Base-by-base conservation (phyloP, 2,888 invertebrate species). In the Pristionchus maxplancki region DNA sequence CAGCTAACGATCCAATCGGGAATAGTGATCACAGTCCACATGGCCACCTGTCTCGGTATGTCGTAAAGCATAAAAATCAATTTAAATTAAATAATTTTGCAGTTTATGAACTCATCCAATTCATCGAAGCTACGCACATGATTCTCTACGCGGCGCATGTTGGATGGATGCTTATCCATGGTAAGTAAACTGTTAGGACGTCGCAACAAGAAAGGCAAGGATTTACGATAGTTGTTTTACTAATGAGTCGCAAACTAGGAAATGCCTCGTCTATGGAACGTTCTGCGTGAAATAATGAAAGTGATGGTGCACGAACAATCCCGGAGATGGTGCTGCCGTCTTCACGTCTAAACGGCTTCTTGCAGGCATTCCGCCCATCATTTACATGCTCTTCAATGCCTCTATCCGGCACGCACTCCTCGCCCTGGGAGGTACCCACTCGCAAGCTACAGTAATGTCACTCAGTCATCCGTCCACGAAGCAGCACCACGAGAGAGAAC, bases 341-440 rank as follows among this genome's bases (percentile, higher is more conserved):
- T n/a, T n/a, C n/a, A n/a, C n/a, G n/a, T n/a, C n/a, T n/a, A n/a
- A n/a, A n/a, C n/a, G n/a, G n/a, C n/a, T n/a, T n/a, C n/a, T n/a
- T n/a, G 24, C 71, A 74, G 71, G 71, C 24, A 37, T 74, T 74
- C 71, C 71, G 24, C 71, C 71, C 34, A 24, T 74, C 37, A 74
- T 74, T 24, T 74, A 74, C 71, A 40, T 40, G 34, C 71, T 74
- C 71, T 74, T 74, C 71, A 74, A 74, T 20, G 20, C 71, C 40
- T 74, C 71, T 9, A 40, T 74, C 28, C 71, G 71, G 1, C 24
- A 2, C 0, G 71, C 71, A 6, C 15, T 74, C 9, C 40, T 37
- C 5, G 40, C 24, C 1, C 8, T 74, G 71, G 71, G 71, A 24
- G 37, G 37, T 11, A 40, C 0, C 71, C 71, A 74, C 2, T 40